Conservation (phyloP, 2,888 invertebrate species). For the Acronicta psi region DNA sequence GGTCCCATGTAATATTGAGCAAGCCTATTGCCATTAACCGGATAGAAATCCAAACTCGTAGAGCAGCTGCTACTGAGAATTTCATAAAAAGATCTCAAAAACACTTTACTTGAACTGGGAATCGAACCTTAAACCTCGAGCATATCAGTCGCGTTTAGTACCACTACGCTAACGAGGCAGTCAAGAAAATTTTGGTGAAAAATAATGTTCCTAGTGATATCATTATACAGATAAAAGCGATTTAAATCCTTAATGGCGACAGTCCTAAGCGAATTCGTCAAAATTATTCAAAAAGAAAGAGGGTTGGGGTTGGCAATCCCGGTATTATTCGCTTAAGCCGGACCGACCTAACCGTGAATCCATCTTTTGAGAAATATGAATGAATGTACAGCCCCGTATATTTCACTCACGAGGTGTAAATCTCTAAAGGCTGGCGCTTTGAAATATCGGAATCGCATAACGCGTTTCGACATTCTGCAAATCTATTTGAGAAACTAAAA, state of each 20-base stretch:
- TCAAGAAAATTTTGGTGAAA: too few relatives aligned
- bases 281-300: slow-evolving; percentile 53
- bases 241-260: slow-evolving; percentile 50
- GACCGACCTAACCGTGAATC: slow-evolving; percentile 35
- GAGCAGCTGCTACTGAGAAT: too few relatives aligned
- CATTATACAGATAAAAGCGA: slow-evolving; percentile 42
- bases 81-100: too few relatives aligned
- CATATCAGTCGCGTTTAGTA: too few relatives aligned
- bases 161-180: too few relatives aligned
- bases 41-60: too few relatives aligned
- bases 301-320: slow-evolving; percentile 45
- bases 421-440: slow-evolving; percentile 38
- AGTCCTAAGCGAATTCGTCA: slow-evolving; percentile 47
- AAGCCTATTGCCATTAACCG: too few relatives aligned
- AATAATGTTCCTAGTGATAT: slow-evolving; percentile 28
- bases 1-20: too few relatives aligned
- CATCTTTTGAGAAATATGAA: slow-evolving; percentile 53
- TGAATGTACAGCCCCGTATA: slow-evolving; percentile 37
- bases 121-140: too few relatives aligned
- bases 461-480: slow-evolving; percentile 24
- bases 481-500: slow-evolving; percentile 14
- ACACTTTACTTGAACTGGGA: too few relatives aligned
- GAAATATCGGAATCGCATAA: slow-evolving; percentile 40
- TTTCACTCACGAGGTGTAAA: slow-evolving; percentile 37
- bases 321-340: slow-evolving; percentile 52